Base-by-base conservation (phyloP, 2,113 vertebrate species). In the Brachyhypopomus gauderio region DNA sequence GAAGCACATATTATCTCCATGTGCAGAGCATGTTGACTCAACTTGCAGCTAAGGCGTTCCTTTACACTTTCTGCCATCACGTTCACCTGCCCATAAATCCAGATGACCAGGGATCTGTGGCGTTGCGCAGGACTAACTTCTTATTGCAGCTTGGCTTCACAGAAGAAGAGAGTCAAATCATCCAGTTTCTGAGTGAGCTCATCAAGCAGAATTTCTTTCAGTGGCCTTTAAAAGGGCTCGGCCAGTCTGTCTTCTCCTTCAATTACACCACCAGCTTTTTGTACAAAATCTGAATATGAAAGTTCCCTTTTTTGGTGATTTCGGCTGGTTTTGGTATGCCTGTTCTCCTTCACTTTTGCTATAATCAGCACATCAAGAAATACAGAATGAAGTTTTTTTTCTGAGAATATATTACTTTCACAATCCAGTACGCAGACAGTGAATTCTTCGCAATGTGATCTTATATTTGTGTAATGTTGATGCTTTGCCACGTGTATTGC, bases 1-100 rank as follows among this genome's bases (percentile, higher is more conserved):
- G 97, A 19, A 96, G 96, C 92, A 98, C 98, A 74, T 99, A 97
- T 91, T 97, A 93, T 85, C 93, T 98, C 85, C 97, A 99, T 3
- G 86, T 96, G 19, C 96, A 97, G 90, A 94, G 93, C 63, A 81
- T 93, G 81, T 94, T 99, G 75, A 95, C 95, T 66, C 94, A 94
- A 87, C 93, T 99, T 16, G 94, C 92, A 0, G 94, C 97, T 41
- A 96, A 95, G 90, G 97, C 96, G 69, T 98, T 98, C 91, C 94
- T 99, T 75, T 95, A 95, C 23, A 92, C 96, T 62, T 99, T 98
- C 89, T 99, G 97, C 86, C 97, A 98, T 72, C 96, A 98, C 85
- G 91, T 98, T 84, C 98, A 99, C 89, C 92, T 99, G 79, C 96
- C 96, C 7, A 92, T 96, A 81, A 93, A 88, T 0, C 85, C 92